These are phyloP conservation scores for Cordylochernes scorpioides DNA, from an alignment of 2,888 invertebrate genomes.

Conservation along the genomic window DNA sequence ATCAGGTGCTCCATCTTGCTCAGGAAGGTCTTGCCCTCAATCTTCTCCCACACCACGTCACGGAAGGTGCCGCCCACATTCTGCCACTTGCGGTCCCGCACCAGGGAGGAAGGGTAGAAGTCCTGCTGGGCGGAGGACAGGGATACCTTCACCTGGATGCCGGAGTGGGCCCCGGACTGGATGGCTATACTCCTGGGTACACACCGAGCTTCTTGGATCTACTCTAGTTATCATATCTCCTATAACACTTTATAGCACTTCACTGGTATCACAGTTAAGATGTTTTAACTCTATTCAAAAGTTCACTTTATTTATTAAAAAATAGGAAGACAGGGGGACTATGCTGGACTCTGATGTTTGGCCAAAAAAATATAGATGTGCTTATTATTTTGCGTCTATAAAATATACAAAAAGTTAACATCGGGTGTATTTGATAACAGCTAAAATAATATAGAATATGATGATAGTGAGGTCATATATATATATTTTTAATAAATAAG, in stretches of 20 bases:
- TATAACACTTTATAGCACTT: background rate
- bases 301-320: too few species aligned
- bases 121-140: slow-evolving; percentile 54
- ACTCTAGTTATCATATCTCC: background rate
- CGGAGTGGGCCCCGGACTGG: slow-evolving; percentile 60
- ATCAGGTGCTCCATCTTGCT: slow-evolving; percentile 87
- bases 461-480: too few species aligned
- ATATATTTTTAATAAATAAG: too few species aligned
- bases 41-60: slow-evolving; percentile 53
- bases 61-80: slow-evolving; percentile 65
- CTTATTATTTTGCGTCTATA: too few species aligned
- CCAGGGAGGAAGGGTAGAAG: slow-evolving; percentile 57
- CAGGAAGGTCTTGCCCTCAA: slow-evolving; percentile 83
- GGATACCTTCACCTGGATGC: slow-evolving; percentile 63
- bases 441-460: too few species aligned
- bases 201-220: background rate
- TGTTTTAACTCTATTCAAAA: too few species aligned
- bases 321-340: too few species aligned
- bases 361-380: too few species aligned
- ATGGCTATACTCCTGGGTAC: slow-evolving; percentile 46
- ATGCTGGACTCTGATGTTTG: too few species aligned
- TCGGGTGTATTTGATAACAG: too few species aligned
- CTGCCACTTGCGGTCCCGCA: slow-evolving; percentile 75
- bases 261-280: too few species aligned
- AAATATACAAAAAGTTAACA: too few species aligned